These are phyloP conservation scores for Erpobdella octoculata DNA, from an alignment of 2,888 invertebrate genomes.

Conservation along the genomic window DNA sequence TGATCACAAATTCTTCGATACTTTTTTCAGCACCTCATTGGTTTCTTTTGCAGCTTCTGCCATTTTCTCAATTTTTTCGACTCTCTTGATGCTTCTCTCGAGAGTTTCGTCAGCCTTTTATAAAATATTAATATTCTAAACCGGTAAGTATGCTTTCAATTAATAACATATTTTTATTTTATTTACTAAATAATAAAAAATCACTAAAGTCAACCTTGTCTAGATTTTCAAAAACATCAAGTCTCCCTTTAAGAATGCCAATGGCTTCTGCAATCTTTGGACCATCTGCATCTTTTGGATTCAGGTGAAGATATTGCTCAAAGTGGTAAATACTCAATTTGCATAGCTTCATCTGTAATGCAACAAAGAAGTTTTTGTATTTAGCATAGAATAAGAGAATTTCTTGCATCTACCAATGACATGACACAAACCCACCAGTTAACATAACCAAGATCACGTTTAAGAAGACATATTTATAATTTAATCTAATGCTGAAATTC, in stretches of 20 bases:
- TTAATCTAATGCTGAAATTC: no score
- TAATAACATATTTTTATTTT: no score
- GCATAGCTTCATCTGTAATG: constrained; percentile 31
- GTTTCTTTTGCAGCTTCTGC: background rate
- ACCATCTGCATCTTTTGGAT: constrained; percentile 32
- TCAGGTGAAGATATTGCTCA: constrained; percentile 34
- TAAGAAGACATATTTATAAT: no score
- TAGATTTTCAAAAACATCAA: constrained; percentile 28
- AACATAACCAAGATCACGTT: no score
- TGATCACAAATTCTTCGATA: background rate
- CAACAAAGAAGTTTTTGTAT: background rate
- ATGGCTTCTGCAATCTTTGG: constrained; percentile 35
- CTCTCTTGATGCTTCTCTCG: constrained; percentile 11
- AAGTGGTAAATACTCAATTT: constrained; percentile 37
- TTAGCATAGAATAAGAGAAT: background rate
- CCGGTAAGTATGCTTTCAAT: no score
- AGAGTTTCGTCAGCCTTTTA: constrained; percentile 27
- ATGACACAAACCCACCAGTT: no score
- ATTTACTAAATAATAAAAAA: constrained; percentile 4
- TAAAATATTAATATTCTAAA: background rate
- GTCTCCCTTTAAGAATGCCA: constrained; percentile 31
- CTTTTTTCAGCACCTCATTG: constrained; percentile 6
- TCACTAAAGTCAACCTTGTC: constrained; percentile 25
- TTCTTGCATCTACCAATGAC: no score
- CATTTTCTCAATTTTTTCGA: constrained; percentile 11